These are phyloP conservation scores for Drosophila mettleri DNA, from an alignment of 2,888 invertebrate species.

Conservation along the genomic window DNA sequence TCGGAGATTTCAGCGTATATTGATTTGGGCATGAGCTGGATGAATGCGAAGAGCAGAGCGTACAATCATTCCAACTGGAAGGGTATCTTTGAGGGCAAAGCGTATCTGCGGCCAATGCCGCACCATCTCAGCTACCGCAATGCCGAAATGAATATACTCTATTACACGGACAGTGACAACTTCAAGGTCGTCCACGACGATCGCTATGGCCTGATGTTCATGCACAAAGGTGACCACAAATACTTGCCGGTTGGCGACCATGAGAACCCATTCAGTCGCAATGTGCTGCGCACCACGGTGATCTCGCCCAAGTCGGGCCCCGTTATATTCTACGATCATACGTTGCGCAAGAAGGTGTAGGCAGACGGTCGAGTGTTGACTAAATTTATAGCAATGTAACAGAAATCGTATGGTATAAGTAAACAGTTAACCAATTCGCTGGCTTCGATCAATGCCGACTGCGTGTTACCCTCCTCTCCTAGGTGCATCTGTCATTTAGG, in stretches of 20 bases:
- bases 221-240: conserved; percentile 92
- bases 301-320: conserved; percentile 89
- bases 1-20: conserved; percentile 94
- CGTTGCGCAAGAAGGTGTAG: conserved; percentile 87
- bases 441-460: conserved; percentile 16
- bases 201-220: conserved; percentile 90
- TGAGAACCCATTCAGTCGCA: conserved; percentile 86
- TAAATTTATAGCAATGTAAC: conserved; percentile 8
- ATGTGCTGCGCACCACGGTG: conserved; percentile 88
- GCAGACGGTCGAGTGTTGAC: not conserved
- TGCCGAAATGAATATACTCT: conserved; percentile 90
- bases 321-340: conserved; percentile 92
- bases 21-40: conserved; percentile 87
- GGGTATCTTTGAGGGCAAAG: conserved; percentile 89
- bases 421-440: conserved; percentile 18
- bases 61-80: conserved; percentile 88
- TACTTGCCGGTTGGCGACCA: conserved; percentile 90
- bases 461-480: too few species aligned
- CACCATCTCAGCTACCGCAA: conserved; percentile 90
- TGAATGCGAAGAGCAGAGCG: conserved; percentile 52
- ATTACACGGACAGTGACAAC: conserved; percentile 91
- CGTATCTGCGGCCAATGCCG: conserved; percentile 88
- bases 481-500: too few species aligned
- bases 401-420: conserved; percentile 22
- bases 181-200: conserved; percentile 91